Percentiles rank a stretch among this genome's conserved stretches.
These are phyloP conservation scores for Psittacula cyanocephala DNA, from an alignment of 2,113 vertebrate species.

Conservation along the genomic window DNA sequence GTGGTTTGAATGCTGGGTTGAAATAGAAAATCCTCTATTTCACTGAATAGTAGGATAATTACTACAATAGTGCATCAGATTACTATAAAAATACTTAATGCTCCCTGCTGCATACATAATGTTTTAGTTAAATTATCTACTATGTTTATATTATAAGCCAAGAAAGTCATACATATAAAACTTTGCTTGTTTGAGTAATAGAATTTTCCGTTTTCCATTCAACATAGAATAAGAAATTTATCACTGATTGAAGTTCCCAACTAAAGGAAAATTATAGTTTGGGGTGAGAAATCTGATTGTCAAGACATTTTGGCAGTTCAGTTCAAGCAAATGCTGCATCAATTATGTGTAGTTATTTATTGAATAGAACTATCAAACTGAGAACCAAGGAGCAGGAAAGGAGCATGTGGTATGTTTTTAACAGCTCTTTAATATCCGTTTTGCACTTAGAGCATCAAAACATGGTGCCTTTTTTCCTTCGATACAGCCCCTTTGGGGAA, in stretches of 20 bases:
- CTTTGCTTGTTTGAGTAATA: conserved; percentile 44
- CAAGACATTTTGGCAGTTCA: not conserved
- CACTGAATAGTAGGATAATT: conserved; percentile 58
- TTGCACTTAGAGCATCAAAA: not conserved
- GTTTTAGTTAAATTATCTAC: conserved; percentile 65
- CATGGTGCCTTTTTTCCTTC: not conserved
- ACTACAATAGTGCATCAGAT: conserved; percentile 52
- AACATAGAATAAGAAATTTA: not conserved
- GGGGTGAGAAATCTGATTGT: not conserved
- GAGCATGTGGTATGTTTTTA: not conserved
- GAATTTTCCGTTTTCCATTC: conserved; percentile 11
- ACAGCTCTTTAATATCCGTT: not conserved
- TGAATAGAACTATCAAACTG: not conserved
- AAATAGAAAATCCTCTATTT: conserved; percentile 64
- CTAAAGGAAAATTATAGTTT: not conserved
- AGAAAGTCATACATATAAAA: conserved; percentile 41
- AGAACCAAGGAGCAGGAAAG: not conserved
- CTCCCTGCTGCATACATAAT: conserved; percentile 53
- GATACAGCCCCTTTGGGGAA: not conserved
- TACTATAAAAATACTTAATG: conserved; percentile 63
- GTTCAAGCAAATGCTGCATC: not conserved
- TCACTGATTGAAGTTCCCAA: not conserved
- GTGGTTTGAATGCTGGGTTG: conserved; percentile 52
- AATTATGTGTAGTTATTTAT: not conserved
- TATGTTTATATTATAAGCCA: conserved; percentile 49